These are phyloP conservation scores for Poecilus cupreus DNA, from an alignment of 2,888 invertebrate genomes.

Conservation along the genomic window DNA sequence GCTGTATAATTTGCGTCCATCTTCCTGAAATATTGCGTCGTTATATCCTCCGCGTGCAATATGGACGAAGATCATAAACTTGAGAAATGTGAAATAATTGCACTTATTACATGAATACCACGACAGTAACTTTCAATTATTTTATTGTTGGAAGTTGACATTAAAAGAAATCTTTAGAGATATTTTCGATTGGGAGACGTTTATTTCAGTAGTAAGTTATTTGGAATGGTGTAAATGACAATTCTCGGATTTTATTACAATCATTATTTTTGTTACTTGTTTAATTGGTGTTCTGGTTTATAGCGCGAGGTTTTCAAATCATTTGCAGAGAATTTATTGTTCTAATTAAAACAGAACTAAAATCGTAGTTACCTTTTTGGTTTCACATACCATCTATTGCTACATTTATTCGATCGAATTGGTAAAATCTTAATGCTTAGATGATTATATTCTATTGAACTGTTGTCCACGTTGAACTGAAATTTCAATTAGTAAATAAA, in stretches of 20 bases:
- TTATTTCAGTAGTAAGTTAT: constrained; percentile 18
- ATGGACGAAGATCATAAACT: background rate
- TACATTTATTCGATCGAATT: no score
- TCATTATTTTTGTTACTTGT: constrained; percentile 10
- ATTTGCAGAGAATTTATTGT: background rate
- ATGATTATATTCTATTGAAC: no score
- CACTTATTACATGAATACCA: background rate
- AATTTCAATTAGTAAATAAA: no score
- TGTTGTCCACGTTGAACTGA: no score
- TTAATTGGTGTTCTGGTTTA: constrained; percentile 19
- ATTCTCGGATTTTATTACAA: background rate
- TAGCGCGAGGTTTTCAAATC: background rate
- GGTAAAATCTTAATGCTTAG: no score
- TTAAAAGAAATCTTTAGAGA: background rate
- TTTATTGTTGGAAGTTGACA: background rate
- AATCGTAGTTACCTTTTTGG: background rate
- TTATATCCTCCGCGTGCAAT: background rate
- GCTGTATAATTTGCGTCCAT: background rate
- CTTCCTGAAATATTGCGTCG: background rate
- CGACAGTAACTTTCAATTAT: constrained; percentile 19
- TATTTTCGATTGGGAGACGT: background rate
- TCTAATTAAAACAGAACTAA: constrained; percentile 7
- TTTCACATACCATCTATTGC: background rate
- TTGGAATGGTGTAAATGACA: constrained; percentile 4
- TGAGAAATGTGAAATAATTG: background rate